Base-by-base conservation (phyloP, 2,113 vertebrate genomes). In the Myiopsitta monachus region DNA sequence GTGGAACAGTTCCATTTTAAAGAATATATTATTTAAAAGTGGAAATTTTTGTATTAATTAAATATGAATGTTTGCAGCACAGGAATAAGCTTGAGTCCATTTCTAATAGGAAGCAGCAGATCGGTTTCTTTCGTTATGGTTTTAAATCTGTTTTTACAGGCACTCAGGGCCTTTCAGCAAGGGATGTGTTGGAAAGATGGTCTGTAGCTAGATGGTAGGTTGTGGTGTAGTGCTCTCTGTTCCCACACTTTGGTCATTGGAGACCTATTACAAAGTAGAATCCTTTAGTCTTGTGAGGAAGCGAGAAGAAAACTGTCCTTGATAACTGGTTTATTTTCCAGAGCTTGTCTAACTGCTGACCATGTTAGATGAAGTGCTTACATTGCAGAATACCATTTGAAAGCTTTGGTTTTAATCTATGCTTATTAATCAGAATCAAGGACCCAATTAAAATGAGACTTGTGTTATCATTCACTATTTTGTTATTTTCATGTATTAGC, bases 21-120 rank as follows among this genome's bases (percentile, higher is more conserved):
- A 84, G 13, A 66, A 96, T 95, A 24, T 66, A 95, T 95, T 96
- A 94, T 97, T 96, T 87, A 95, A 69, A 95, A 92, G 66, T 30
- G 7, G 36, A 57, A 89, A 75, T 31, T 16, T 81, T 95, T 91
- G 24, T 76, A 62, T 92, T 89, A 86, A 95, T 95, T 94, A 95
- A 91, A 94, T 79, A 97, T 97, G 87, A 94, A 73, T 66, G 57
- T 79, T 84, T 89, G 47, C 47, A 89, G 22, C 77, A 87, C 14
- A 55, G 33, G 64, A 84, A 61, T 24, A 75, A 91, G 23, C 51
- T 63, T 0, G 0, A 91, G 41, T 19, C 39, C 43, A 87, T 94
- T 95, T 94, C 81, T 95, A 51, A 72, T 69, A 72, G 28, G 68
- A 73, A 76, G 28, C 33, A 84, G 33, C 0, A 5, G 18, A 47